Percentiles rank a stretch among this genome's conserved stretches.
Evolutionary conservation across 2,113 vertebrate species (phyloP).

Genomic region (Chaenogobius annularis): DNA sequence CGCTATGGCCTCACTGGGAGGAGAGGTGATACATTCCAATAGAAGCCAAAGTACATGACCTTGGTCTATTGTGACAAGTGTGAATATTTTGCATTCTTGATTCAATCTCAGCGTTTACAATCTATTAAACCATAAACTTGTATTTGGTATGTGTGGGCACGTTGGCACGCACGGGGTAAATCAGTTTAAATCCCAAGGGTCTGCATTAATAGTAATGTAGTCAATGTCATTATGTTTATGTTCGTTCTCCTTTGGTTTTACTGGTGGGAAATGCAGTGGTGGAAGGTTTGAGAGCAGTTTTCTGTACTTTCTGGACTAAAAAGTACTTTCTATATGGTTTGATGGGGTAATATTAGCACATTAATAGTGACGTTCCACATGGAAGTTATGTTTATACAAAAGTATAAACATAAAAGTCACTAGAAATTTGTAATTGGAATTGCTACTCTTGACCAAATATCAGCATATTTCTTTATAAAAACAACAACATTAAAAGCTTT

Average conservation of each 20-base stretch:
- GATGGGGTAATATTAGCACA: no score
- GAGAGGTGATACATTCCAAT: background rate
- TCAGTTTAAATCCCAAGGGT: background rate
- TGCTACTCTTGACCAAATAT: no score
- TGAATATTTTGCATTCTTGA: conserved; percentile 1
- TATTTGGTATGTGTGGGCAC: background rate
- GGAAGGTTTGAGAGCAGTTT: no score
- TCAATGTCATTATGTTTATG: background rate
- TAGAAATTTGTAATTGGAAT: no score
- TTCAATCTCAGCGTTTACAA: conserved; percentile 4
- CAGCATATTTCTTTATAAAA: no score
- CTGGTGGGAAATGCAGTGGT: background rate
- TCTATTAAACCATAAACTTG: conserved; percentile 7
- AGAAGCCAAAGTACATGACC: background rate
- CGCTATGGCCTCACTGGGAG: background rate
- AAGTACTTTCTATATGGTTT: no score
- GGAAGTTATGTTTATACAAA: no score
- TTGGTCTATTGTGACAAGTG: background rate
- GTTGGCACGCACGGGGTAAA: background rate
- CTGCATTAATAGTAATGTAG: background rate
- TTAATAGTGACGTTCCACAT: no score
- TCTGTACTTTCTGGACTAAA: no score
- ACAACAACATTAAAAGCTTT: no score
- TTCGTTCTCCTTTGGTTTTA: background rate
- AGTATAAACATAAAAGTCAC: no score